These are phyloP conservation scores for Drosophila barbarae DNA, from an alignment of 2,888 invertebrate species.

Conservation along the genomic window DNA sequence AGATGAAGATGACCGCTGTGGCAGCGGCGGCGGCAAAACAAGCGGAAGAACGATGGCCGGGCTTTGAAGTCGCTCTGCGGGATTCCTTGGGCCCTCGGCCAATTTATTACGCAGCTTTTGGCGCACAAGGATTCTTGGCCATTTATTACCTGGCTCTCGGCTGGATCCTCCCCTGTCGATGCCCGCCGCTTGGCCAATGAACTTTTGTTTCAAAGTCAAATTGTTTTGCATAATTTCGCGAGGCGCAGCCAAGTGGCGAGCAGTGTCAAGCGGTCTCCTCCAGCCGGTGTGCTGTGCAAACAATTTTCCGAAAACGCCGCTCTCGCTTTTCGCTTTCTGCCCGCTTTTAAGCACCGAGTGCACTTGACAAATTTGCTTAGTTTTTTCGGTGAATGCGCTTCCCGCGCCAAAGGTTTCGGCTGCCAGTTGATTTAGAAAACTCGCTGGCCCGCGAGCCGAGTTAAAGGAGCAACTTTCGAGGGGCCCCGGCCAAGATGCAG, in stretches of 20 bases:
- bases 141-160: conserved; percentile 33
- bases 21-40: conserved; percentile 46
- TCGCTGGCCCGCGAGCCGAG: conserved; percentile 36
- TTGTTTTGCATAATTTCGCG: conserved; percentile 67
- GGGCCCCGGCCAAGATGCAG: conserved; percentile 25
- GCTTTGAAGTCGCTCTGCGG: conserved; percentile 32
- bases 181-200: conserved; percentile 11
- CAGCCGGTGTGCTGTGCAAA: conserved; percentile 47
- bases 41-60: conserved; percentile 58
- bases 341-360: conserved; percentile 43
- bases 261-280: conserved; percentile 59
- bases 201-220: conserved; percentile 67
- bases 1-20: conserved; percentile 24
- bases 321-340: conserved; percentile 1
- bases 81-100: conserved; percentile 39
- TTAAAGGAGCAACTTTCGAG: conserved; percentile 46
- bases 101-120: conserved; percentile 68
- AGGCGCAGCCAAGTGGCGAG: conserved; percentile 63
- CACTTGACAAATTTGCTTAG: conserved; percentile 68
- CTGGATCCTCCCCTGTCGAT: not conserved
- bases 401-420: conserved; percentile 31
- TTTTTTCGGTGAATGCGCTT: conserved; percentile 48
- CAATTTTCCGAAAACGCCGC: conserved; percentile 54
- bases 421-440: conserved; percentile 53
- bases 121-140: conserved; percentile 44